Evolutionary conservation across 2,797 vertebrate species (phyloP), one percentile per base, ranked within the genome.

Genomic region (Hoplostethus atlanticus): DNA sequence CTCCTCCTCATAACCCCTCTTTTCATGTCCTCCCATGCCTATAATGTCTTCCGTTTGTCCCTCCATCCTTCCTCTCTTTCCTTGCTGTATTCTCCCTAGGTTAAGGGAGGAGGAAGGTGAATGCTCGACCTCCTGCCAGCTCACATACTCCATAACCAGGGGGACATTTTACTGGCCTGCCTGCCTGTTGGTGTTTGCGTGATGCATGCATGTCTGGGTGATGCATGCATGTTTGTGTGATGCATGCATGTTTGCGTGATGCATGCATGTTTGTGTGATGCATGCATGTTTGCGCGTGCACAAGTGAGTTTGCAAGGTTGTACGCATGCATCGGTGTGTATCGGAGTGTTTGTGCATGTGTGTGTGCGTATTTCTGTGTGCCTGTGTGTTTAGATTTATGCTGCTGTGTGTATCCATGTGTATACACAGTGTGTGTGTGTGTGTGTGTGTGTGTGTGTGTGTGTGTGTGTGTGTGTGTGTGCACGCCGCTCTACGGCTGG

Each of bases 71-170:
- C 48, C 16, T 25, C 30, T 44, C 62, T 57, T 50, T 30, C 46
- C 38, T 17, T 59, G n/a, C 57, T 68, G 76, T 61, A 0, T 46
- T 68, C 46, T 73, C 60, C 50, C 16, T 25, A n/a, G 71, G 65
- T 63, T 47, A 72, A 73, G 9, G 31, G 40, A 21, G 36, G 61
- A 83, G 79, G 31, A 77, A 84, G 64, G 53, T 11, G 67, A 79
- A 55, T 46, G 62, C 58, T 62, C 84, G 85, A 75, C 77, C 54
- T 84, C 36, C 73, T 44, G 77, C 82, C 84, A 86, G 77, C 77
- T 68, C 73, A 71, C 50, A 64, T 68, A 79, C 72, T 75, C 72
- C 80, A 80, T 61, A 86, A 79, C 71, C 38, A 40, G 21, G 28
- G 53, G 56, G 76, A 73, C 79, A 68, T 78, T 81, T 81, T 76